phyloP scores from a whole-genome alignment of 2,797 vertebrate species.

The Botia almorhae region DNA sequence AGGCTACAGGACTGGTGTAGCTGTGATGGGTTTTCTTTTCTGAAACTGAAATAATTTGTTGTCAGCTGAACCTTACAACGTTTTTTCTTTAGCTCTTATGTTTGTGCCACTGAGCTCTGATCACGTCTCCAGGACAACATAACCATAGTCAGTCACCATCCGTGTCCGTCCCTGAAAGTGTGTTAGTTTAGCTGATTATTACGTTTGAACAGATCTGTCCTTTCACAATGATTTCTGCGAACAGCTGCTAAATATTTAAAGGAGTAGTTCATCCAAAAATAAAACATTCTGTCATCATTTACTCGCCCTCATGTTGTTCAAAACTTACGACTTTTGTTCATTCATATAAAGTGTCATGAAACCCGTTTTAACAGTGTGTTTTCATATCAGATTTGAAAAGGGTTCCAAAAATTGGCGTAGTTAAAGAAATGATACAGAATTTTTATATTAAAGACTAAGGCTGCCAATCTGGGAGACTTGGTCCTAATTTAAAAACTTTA shows the following conservation, averaged over 20 bases:
- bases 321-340: background rate
- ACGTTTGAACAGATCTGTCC: background rate
- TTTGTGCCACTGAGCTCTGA: background rate
- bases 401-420: no score
- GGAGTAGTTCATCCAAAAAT: background rate
- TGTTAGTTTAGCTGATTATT: background rate
- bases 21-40: background rate
- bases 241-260: background rate
- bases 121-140: constrained; percentile 33
- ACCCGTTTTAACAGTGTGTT: no score
- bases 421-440: no score
- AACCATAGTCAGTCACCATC: constrained; percentile 7
- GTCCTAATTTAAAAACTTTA: background rate
- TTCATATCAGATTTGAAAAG: background rate
- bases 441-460: no score
- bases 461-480: background rate
- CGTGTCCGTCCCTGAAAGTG: constrained; percentile 10
- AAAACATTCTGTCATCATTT: background rate
- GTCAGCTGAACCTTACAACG: background rate
- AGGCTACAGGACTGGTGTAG: background rate
- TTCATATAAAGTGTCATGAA: background rate
- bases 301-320: background rate
- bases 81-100: background rate
- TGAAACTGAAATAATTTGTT: background rate
- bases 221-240: background rate